A percentile compares a stretch with the other conserved stretches of the same genome.
phyloP scores from a whole-genome alignment of 1,140 invertebrate genomes.

The Zaprionus ornatus region DNA sequence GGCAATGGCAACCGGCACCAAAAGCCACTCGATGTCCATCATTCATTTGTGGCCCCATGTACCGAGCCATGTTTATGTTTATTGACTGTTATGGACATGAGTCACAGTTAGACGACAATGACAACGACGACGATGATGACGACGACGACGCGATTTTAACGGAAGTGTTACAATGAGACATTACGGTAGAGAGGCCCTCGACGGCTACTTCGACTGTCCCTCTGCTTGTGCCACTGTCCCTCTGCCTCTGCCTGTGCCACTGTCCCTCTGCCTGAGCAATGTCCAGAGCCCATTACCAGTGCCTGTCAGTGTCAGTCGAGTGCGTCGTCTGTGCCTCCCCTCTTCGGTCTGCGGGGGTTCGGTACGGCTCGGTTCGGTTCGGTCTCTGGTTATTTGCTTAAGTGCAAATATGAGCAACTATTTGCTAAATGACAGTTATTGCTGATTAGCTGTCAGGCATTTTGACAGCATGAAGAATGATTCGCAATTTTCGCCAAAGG shows the following conservation, averaged over 20 bases:
- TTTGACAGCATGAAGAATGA: constrained; percentile 81
- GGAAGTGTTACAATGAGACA: constrained; percentile 80
- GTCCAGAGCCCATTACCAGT: constrained; percentile 63
- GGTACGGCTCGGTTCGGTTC: constrained; percentile 7
- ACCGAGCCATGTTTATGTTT: constrained; percentile 78
- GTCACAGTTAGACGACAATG: constrained; percentile 73
- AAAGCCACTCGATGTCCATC: constrained; percentile 77
- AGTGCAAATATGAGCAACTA: constrained; percentile 83
- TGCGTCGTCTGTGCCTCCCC: not conserved
- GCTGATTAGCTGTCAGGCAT: constrained; percentile 81
- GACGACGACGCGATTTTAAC: constrained; percentile 70
- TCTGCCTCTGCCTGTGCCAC: too few species aligned
- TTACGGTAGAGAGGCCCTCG: constrained; percentile 38
- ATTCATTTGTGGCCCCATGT: constrained; percentile 75
- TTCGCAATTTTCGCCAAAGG: constrained; percentile 68
- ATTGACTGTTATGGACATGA: constrained; percentile 82
- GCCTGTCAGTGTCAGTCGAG: constrained; percentile 66
- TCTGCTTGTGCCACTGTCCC: not conserved
- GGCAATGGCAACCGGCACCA: constrained; percentile 41
- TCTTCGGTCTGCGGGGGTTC: not conserved
- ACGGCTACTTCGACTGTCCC: not conserved
- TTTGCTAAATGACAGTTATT: constrained; percentile 82
- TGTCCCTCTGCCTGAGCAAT: constrained; percentile 8
- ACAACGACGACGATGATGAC: constrained; percentile 33
- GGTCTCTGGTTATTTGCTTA: constrained; percentile 72